Conservation (phyloP, 2,113 vertebrate genomes). For the Nothobranchius kuhntae region DNA sequence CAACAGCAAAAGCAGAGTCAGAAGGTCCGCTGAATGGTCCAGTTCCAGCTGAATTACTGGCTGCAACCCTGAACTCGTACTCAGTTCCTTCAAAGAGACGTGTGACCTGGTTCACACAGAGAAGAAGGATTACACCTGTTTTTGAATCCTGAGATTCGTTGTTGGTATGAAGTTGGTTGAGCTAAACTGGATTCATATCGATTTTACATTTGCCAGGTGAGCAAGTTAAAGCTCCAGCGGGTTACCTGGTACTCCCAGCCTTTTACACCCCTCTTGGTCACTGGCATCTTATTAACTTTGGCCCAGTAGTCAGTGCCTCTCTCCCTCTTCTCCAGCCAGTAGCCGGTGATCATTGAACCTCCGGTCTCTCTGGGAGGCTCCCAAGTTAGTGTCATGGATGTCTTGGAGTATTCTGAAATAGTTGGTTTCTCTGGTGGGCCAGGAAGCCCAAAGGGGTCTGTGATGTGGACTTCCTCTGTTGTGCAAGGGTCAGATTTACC, state of each 20-base stretch:
- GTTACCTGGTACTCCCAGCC: constrained; percentile 89
- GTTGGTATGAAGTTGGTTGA: too few species aligned
- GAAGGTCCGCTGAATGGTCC: constrained; percentile 95
- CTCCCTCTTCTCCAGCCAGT: constrained; percentile 97
- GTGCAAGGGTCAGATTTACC: constrained; percentile 92
- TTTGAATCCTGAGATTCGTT: too few species aligned
- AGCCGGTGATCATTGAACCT: constrained; percentile 90
- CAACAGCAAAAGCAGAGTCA: constrained; percentile 89
- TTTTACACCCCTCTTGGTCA: constrained; percentile 90
- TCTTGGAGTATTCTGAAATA: constrained; percentile 85
- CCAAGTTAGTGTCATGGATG: constrained; percentile 93
- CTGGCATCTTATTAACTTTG: constrained; percentile 87
- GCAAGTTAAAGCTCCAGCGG: too few species aligned
- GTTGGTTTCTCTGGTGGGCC: constrained; percentile 93
- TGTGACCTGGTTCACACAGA: constrained; percentile 76
- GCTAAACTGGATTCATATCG: too few species aligned
- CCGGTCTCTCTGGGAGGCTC: constrained; percentile 89
- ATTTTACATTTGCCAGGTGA: too few species aligned
- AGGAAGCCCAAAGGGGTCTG: constrained; percentile 91
- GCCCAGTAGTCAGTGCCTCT: constrained; percentile 91
- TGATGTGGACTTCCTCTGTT: constrained; percentile 90
- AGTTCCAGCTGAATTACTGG: constrained; percentile 89
- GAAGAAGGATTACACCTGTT: neutral
- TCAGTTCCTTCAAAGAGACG: constrained; percentile 91
- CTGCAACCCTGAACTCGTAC: constrained; percentile 96